These are phyloP conservation scores for Elysia chlorotica DNA, from an alignment of 1,140 invertebrate species.

Conservation along the genomic window DNA sequence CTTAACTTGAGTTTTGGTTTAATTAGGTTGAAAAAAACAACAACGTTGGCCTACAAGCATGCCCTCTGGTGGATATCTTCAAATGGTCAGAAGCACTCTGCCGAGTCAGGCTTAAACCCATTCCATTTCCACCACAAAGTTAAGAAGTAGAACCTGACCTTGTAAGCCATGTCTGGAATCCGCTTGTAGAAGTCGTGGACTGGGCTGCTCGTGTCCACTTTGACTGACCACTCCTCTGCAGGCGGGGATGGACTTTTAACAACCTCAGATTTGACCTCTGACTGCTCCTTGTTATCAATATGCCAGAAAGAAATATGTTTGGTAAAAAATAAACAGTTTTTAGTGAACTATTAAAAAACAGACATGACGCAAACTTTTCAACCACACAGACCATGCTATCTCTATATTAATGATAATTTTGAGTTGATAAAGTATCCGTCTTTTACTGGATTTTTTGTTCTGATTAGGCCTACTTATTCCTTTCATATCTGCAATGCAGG, in stretches of 20 bases:
- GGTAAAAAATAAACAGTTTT: too few species aligned
- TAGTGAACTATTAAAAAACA: too few species aligned
- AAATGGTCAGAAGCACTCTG: not conserved
- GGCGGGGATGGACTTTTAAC: not conserved
- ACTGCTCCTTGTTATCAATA: too few species aligned
- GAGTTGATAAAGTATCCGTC: too few species aligned
- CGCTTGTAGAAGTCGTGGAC: conserved; percentile 82
- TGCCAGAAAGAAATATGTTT: too few species aligned
- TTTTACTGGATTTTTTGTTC: too few species aligned
- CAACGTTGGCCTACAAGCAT: not conserved
- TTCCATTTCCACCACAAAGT: not conserved
- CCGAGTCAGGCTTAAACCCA: not conserved
- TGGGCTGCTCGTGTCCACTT: conserved; percentile 79
- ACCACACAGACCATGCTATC: too few species aligned
- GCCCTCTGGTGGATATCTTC: not conserved
- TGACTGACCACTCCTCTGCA: conserved; percentile 79
- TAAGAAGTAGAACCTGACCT: conserved; percentile 50
- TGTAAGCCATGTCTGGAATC: conserved; percentile 83
- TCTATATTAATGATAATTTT: too few species aligned
- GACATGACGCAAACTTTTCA: too few species aligned
- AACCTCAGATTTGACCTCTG: too few species aligned
- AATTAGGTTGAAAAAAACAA: not conserved
- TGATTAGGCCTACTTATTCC: too few species aligned
- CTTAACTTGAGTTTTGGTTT: not conserved
- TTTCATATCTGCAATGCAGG: too few species aligned